These are phyloP conservation scores for Harlomillsia oculata DNA, from an alignment of 1,140 invertebrate species.

Conservation along the genomic window DNA sequence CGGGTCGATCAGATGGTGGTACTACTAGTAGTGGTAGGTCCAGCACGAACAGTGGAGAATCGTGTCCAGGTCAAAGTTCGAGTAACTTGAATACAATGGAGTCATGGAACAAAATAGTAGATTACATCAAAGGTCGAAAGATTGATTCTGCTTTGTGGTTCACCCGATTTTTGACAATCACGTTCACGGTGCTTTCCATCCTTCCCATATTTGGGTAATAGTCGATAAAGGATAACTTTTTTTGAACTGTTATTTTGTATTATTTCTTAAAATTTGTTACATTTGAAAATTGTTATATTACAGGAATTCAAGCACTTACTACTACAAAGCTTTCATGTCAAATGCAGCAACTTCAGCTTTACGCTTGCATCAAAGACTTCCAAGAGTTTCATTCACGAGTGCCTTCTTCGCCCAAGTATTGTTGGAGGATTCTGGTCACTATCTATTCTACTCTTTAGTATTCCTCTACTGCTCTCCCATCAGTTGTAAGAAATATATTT, in stretches of 20 bases:
- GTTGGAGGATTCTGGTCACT: conserved; percentile 90
- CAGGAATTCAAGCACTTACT: conserved; percentile 70
- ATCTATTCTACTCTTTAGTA: conserved; percentile 86
- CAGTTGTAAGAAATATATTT: conserved; percentile 54
- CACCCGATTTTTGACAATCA: conserved; percentile 66
- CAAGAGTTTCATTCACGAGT: conserved; percentile 63
- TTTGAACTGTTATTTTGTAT: conserved; percentile 3
- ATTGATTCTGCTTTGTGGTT: conserved; percentile 74
- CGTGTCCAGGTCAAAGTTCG: no score
- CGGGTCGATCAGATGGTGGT: no score
- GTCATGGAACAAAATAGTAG: conserved; percentile 8
- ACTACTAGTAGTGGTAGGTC: no score
- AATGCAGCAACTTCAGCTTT: conserved; percentile 88
- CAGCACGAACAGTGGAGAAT: no score
- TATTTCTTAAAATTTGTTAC: not conserved
- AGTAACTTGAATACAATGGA: no score
- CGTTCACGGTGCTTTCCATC: conserved; percentile 74
- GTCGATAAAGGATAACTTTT: not conserved
- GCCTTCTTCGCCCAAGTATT: conserved; percentile 70
- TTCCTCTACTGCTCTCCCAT: conserved; percentile 82
- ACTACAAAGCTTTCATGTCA: conserved; percentile 80
- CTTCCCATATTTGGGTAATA: conserved; percentile 80
- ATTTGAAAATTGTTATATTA: conserved; percentile 38
- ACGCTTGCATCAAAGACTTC: conserved; percentile 82
- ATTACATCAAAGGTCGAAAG: conserved; percentile 59